Evolutionary conservation across 2,113 vertebrate genomes (phyloP).

Genomic region (Muntiacus muntjak): DNA sequence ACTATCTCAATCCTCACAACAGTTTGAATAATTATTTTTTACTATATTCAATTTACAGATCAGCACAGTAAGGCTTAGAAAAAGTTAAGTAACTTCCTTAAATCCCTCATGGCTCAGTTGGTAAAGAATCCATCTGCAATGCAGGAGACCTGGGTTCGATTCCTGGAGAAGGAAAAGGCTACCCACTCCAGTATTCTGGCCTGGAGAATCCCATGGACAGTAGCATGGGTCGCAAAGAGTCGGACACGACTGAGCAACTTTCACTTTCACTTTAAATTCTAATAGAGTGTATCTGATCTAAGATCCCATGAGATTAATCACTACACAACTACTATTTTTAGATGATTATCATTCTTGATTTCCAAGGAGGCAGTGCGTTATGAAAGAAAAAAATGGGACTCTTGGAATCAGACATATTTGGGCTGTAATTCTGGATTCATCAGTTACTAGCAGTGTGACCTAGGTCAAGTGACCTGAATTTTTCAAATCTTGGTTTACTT

Average conservation of each 20-base stretch:
- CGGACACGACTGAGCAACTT: background rate
- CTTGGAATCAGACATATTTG: background rate
- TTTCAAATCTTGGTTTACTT: background rate
- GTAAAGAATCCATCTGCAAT: background rate
- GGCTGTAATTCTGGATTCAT: background rate
- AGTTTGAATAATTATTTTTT: constrained; percentile 10
- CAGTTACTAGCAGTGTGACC: background rate
- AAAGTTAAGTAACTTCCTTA: background rate
- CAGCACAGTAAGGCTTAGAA: background rate
- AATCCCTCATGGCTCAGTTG: background rate
- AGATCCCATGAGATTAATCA: background rate
- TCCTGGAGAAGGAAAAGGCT: background rate
- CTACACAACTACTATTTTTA: background rate
- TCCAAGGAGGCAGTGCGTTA: background rate
- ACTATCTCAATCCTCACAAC: background rate
- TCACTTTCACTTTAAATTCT: background rate
- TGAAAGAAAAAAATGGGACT: background rate
- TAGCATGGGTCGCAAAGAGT: background rate
- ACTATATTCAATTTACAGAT: background rate
- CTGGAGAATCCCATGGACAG: background rate
- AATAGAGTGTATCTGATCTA: background rate
- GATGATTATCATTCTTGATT: background rate
- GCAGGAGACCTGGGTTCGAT: background rate
- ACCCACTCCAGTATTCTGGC: background rate
- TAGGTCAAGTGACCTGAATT: background rate